phyloP scores from a whole-genome alignment of 37 sponge, comb jelly and placozoan species.

The Beroe ovata region DNA sequence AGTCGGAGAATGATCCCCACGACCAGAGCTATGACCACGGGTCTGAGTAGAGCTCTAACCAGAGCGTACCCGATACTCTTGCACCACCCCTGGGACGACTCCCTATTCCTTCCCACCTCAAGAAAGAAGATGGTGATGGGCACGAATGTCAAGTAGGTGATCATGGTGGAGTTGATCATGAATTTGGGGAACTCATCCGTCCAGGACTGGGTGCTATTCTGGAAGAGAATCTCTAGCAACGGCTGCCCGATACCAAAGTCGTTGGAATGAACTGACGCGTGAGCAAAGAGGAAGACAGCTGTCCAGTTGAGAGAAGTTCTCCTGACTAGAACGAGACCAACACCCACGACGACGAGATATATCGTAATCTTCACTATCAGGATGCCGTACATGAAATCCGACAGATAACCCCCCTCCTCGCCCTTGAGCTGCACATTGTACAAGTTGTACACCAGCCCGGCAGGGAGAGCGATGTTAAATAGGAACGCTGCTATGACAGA shows the following conservation, averaged over 20 bases:
- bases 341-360: background rate
- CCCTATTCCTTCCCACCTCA: slow-evolving; percentile 24
- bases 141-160: slow-evolving; percentile 24
- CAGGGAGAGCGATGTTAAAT: slow-evolving; percentile 61
- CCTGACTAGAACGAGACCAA: slow-evolving; percentile 20
- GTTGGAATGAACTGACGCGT: background rate
- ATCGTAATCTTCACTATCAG: background rate
- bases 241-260: slow-evolving; percentile 15
- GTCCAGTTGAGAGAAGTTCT: slow-evolving; percentile 4
- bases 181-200: background rate
- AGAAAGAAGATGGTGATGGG: slow-evolving; percentile 32
- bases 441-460: slow-evolving; percentile 16
- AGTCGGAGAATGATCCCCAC: slow-evolving; percentile 22
- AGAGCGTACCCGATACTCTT: slow-evolving; percentile 16
- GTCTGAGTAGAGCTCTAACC: slow-evolving; percentile 15
- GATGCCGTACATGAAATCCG: background rate
- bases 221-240: background rate
- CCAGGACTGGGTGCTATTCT: background rate
- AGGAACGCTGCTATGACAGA: slow-evolving; percentile 21
- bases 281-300: slow-evolving; percentile 58
- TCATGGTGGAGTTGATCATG: slow-evolving; percentile 4
- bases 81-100: background rate
- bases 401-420: background rate
- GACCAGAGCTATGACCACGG: slow-evolving; percentile 17
- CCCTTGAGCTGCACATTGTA: background rate